Percentiles rank a stretch among this genome's conserved stretches.
phyloP scores from a whole-genome alignment of 2,888 invertebrate genomes.

The Drosophila longiperda region DNA sequence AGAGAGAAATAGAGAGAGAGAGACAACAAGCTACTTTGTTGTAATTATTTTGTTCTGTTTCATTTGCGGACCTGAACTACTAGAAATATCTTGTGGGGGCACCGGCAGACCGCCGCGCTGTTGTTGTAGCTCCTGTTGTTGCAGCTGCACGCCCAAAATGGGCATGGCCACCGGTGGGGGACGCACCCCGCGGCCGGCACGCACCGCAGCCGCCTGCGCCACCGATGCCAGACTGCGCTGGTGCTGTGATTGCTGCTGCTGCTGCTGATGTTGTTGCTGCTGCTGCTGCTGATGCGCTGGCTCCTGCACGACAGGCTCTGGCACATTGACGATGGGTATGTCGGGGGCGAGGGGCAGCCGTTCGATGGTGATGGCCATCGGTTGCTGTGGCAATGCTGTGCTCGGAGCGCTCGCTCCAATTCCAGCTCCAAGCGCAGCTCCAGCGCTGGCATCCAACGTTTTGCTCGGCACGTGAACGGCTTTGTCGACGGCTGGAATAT shows the following conservation, averaged over 20 bases:
- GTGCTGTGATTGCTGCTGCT: constrained; percentile 47
- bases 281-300: constrained; percentile 38
- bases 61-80: constrained; percentile 85
- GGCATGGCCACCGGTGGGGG: constrained; percentile 83
- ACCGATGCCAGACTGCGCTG: constrained; percentile 74
- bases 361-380: constrained; percentile 36
- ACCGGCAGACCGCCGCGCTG: constrained; percentile 86
- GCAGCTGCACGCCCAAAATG: constrained; percentile 82
- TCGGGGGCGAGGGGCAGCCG: constrained; percentile 64
- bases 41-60: constrained; percentile 45
- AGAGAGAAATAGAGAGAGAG: constrained; percentile 44
- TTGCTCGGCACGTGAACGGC: constrained; percentile 78
- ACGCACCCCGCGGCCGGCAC: constrained; percentile 78
- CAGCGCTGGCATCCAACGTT: constrained; percentile 54
- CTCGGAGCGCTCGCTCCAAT: constrained; percentile 19
- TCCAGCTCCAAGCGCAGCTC: constrained; percentile 27
- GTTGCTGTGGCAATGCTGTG: constrained; percentile 34
- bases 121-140: constrained; percentile 84
- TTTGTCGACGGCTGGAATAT: constrained; percentile 83
- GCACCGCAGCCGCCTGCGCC: constrained; percentile 73
- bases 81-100: constrained; percentile 86
- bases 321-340: constrained; percentile 84
- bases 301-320: constrained; percentile 76
- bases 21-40: constrained; percentile 66
- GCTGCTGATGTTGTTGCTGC: constrained; percentile 36